Percentiles rank a stretch among this genome's conserved stretches.
These are phyloP conservation scores for Drosophila sp. DNA, from an alignment of 1,140 invertebrate species.

Conservation along the genomic window DNA sequence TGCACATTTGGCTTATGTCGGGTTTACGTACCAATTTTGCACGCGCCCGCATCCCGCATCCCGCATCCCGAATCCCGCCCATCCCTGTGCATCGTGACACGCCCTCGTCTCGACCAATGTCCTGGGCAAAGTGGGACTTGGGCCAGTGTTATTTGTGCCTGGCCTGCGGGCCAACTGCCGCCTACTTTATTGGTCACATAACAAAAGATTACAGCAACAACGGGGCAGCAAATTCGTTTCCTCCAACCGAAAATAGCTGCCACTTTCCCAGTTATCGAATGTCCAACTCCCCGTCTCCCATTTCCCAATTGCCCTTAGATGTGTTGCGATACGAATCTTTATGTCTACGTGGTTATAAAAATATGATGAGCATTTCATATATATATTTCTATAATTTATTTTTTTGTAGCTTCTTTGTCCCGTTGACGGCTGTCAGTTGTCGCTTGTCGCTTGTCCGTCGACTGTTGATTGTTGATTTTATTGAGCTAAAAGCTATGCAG, in stretches of 20 bases:
- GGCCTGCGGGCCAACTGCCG: constrained; percentile 56
- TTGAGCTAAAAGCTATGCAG: constrained; percentile 13
- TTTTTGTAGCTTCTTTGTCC: constrained; percentile 26
- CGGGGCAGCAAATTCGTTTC: constrained; percentile 51
- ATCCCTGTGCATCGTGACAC: constrained; percentile 23
- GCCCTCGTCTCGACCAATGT: constrained; percentile 44
- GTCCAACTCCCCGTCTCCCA: neutral
- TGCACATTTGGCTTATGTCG: constrained; percentile 77
- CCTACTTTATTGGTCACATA: constrained; percentile 81
- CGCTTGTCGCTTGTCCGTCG: neutral
- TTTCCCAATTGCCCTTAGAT: neutral
- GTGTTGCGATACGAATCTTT: constrained; percentile 66
- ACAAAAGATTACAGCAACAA: constrained; percentile 73
- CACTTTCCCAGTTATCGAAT: constrained; percentile 32
- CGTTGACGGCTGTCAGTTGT: constrained; percentile 7
- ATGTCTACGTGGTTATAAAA: constrained; percentile 78
- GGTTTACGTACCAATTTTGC: constrained; percentile 70
- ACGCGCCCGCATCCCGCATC: constrained; percentile 24
- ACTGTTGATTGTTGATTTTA: constrained; percentile 46
- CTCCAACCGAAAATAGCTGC: constrained; percentile 10
- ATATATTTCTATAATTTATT: constrained; percentile 39
- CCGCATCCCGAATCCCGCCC: neutral
- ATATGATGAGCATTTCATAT: constrained; percentile 76
- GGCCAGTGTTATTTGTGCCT: constrained; percentile 26
- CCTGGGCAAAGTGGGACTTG: constrained; percentile 29